Evolutionary conservation across 2,888 invertebrate genomes (phyloP).

Genomic region (Ectropis crepuscularia): DNA sequence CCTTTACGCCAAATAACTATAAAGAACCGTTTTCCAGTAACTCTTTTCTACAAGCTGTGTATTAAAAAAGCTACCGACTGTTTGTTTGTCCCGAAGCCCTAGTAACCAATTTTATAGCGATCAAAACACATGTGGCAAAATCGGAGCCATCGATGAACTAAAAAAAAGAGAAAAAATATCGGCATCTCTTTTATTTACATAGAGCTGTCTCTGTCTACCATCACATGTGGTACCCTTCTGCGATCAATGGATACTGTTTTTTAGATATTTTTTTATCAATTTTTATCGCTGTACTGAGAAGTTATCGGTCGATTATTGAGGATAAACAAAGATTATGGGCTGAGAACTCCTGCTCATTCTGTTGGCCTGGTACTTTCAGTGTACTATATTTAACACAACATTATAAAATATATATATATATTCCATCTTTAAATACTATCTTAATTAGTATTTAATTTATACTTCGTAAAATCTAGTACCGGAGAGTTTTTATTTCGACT

Average conservation of each 20-base stretch:
- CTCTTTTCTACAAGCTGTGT: conserved; percentile 12
- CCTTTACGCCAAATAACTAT: too few relatives aligned
- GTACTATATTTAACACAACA: conserved; percentile 2
- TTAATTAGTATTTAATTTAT: too few relatives aligned
- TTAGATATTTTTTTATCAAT: conserved; percentile 48
- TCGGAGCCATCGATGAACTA: conserved; percentile 62
- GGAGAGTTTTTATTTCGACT: too few relatives aligned
- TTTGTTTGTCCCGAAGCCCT: conserved; percentile 39
- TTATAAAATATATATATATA: too few relatives aligned
- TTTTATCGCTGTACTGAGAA: conserved; percentile 50
- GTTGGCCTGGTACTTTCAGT: conserved; percentile 19
- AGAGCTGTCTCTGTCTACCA: conserved; percentile 52
- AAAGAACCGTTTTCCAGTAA: not conserved
- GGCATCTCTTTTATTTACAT: conserved; percentile 51
- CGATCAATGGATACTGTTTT: conserved; percentile 71
- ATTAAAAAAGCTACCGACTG: conserved; percentile 18
- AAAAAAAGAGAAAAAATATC: conserved; percentile 54
- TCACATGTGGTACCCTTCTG: conserved; percentile 75
- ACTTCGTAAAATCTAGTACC: too few relatives aligned
- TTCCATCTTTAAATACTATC: too few relatives aligned
- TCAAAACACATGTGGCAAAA: conserved; percentile 71
- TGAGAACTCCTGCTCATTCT: conserved; percentile 21
- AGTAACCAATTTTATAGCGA: conserved; percentile 59
- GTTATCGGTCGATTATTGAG: conserved; percentile 41
- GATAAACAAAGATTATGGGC: conserved; percentile 22